Percentiles rank a stretch among this genome's conserved stretches.
Conservation (phyloP, 2,888 invertebrate species). For the Agriopis leucophaearia region DNA sequence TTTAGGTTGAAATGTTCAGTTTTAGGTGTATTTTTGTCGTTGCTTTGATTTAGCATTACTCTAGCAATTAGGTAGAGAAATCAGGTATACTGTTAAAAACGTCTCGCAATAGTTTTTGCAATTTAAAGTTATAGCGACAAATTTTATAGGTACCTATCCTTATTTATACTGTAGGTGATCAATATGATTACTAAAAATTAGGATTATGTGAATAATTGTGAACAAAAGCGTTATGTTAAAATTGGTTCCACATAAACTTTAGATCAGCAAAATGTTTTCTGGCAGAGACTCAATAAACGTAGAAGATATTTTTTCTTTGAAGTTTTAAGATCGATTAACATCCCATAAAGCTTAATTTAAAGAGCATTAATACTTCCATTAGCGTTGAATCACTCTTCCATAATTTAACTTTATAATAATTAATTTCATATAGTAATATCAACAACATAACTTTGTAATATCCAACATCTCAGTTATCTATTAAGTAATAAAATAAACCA, state of each 20-base stretch:
- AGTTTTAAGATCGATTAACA: constrained; percentile 32
- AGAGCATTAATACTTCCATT: constrained; percentile 31
- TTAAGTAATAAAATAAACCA: constrained; percentile 54
- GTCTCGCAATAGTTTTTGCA: too few relatives aligned
- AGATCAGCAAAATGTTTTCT: constrained; percentile 17
- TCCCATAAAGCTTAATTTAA: constrained; percentile 31
- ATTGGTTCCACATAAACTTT: neutral
- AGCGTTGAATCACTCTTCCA: constrained; percentile 18
- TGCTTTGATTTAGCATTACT: too few relatives aligned
- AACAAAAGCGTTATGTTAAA: neutral
- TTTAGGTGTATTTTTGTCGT: too few relatives aligned
- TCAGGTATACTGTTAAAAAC: too few relatives aligned
- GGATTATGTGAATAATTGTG: too few relatives aligned
- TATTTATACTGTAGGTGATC: too few relatives aligned
- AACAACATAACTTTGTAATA: constrained; percentile 41
- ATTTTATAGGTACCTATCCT: too few relatives aligned
- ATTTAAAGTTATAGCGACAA: too few relatives aligned
- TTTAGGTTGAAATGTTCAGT: too few relatives aligned
- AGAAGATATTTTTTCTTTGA: constrained; percentile 20
- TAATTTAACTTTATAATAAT: constrained; percentile 21
- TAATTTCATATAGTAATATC: constrained; percentile 30
- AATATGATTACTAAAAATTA: too few relatives aligned
- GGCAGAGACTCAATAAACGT: constrained; percentile 32
- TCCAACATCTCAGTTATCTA: constrained; percentile 44
- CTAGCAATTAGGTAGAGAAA: too few relatives aligned